Base-by-base conservation (phyloP, 2,797 vertebrate species). In the Menidia menidia region DNA sequence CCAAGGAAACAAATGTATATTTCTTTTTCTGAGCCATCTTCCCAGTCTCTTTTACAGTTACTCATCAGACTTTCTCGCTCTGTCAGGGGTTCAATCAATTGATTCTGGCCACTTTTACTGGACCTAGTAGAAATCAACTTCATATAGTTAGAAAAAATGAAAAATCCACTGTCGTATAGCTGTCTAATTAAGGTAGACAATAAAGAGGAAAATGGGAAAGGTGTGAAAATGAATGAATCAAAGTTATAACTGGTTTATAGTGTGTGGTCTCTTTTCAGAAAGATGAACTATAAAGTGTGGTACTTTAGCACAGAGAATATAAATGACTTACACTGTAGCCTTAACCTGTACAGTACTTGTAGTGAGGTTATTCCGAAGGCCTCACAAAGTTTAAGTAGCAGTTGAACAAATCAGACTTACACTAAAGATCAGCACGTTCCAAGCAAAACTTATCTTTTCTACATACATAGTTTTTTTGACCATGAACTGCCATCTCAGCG, bases 311-410 rank as follows among this genome's bases (percentile, higher is more conserved):
- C 51, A 71, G 39, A 35, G 16, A 83, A 71, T 39, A 16, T 35
- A 65, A 19, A 50, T 75, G 55, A 72, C 60, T 64, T 56, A 42
- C 71, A 48, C 47, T 53, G 54, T 50, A 56, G 81, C 47, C 75
- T 64, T 63, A 71, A 81, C 48, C 50, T 72, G 7, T 32, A 51
- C 39, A 55, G 56, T 82, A 71, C 73, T 77, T 83, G 78, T 56
- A 77, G 66, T 32, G 30, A 47, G 55, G 61, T 87, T 85, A 60
- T 87, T 82, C 86, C 87, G 82, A 88, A 25, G 75, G 54, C 65
- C 45, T 75, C 66, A 78, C 35, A 75, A 85, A 85, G 56, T 74
- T 79, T 89, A 84, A 89, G 85, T 87, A 82, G 60, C 65, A 76
- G 45, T 75, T 84, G 72, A 83, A 65, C 75, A 48, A 61, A 48